Conservation (phyloP, 2,888 invertebrate species). For the Acanthosepion pharaonis region DNA sequence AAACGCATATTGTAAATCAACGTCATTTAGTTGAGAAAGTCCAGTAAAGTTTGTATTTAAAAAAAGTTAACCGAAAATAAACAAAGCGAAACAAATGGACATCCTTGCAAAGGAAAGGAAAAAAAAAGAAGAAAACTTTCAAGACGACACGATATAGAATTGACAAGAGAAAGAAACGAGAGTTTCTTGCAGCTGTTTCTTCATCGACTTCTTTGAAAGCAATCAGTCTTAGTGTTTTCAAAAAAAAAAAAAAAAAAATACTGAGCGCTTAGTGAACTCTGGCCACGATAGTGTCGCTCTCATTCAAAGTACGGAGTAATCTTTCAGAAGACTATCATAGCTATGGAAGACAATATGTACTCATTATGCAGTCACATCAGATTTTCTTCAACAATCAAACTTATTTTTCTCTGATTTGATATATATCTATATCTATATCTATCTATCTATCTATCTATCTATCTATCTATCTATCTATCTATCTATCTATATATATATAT, state of each 20-base stretch:
- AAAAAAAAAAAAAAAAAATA: neutral
- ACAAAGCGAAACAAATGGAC: neutral
- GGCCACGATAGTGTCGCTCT: neutral
- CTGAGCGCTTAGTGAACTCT: neutral
- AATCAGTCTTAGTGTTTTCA: neutral
- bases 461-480: too few relatives aligned
- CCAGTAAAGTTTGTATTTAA: neutral
- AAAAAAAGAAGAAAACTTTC: neutral
- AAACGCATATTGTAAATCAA: neutral
- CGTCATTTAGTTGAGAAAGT: neutral
- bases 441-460: too few relatives aligned
- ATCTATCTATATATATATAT: too few relatives aligned
- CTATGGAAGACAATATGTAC: too few relatives aligned
- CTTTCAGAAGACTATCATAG: too few relatives aligned
- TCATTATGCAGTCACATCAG: neutral
- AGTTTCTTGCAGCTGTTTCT: neutral
- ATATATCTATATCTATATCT: too few relatives aligned
- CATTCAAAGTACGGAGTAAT: neutral
- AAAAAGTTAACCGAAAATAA: neutral
- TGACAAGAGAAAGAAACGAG: neutral
- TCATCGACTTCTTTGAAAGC: neutral
- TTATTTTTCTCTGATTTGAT: too few relatives aligned
- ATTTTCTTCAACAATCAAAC: too few relatives aligned
- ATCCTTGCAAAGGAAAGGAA: neutral
- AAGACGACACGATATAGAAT: neutral